A percentile compares a stretch with the other conserved stretches of the same genome.
phyloP scores from a whole-genome alignment of 2,888 invertebrate species.

The Agrotis clavis region DNA sequence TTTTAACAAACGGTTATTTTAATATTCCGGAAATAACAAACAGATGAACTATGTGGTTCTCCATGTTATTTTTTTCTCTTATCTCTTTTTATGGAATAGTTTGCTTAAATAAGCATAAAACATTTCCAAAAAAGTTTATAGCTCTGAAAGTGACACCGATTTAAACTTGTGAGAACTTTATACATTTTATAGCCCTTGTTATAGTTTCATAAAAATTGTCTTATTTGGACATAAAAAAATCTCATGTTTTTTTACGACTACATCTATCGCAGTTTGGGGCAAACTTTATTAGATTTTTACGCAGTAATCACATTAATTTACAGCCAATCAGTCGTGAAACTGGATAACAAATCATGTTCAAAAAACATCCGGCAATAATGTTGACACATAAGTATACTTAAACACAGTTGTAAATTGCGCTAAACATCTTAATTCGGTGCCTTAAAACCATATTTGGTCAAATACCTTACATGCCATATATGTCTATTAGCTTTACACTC shows the following conservation, averaged over 20 bases:
- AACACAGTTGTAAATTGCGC: slow-evolving; percentile 36
- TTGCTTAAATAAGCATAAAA: neutral
- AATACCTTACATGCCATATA: slow-evolving; percentile 27
- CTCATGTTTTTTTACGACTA: slow-evolving; percentile 29
- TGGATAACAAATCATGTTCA: slow-evolving; percentile 27
- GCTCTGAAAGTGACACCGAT: neutral
- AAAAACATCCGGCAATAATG: slow-evolving; percentile 28
- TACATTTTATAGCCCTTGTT: slow-evolving; percentile 19
- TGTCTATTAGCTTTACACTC: slow-evolving; percentile 34
- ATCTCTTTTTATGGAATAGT: neutral
- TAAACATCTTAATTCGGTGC: slow-evolving; percentile 57
- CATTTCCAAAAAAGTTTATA: neutral
- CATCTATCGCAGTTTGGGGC: neutral
- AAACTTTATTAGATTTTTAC: slow-evolving; percentile 4
- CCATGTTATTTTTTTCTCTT: neutral
- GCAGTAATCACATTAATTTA: slow-evolving; percentile 22
- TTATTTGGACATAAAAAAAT: slow-evolving; percentile 20
- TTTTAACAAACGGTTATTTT: neutral
- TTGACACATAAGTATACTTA: slow-evolving; percentile 25
- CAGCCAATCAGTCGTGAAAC: slow-evolving; percentile 29
- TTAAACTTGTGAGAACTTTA: slow-evolving; percentile 13
- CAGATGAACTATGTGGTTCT: neutral
- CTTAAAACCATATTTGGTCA: slow-evolving; percentile 47
- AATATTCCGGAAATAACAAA: neutral
- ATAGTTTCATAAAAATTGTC: slow-evolving; percentile 27